Evolutionary conservation across 2,888 invertebrate species (phyloP).

Genomic region (Lasioglossum leucozonium): DNA sequence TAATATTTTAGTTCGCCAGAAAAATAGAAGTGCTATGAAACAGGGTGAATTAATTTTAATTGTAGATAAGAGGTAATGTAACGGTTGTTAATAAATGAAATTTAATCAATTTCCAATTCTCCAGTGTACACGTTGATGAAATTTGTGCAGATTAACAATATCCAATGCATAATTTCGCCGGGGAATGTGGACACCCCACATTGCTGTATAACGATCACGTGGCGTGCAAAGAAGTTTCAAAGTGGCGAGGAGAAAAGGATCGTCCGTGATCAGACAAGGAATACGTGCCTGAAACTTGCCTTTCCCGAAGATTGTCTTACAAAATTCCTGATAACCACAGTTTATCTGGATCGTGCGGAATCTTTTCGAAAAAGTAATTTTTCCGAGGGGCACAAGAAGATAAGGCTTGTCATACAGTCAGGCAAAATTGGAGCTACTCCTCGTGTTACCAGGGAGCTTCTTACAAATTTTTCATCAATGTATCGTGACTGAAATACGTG

Average conservation of each 20-base stretch:
- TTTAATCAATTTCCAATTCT: background rate
- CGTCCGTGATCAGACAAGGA: background rate
- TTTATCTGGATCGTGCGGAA: background rate
- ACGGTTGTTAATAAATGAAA: background rate
- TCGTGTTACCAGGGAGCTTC: background rate
- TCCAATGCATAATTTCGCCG: background rate
- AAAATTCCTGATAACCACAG: background rate
- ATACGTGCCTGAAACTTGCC: background rate
- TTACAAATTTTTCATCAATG: background rate
- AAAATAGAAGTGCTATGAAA: background rate
- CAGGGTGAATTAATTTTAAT: background rate
- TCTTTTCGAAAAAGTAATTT: background rate
- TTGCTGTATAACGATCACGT: background rate
- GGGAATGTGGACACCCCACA: no score
- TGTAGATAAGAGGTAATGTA: no score
- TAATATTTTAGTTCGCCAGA: background rate
- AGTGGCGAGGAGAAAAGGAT: background rate
- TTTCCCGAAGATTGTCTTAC: background rate
- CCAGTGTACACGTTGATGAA: background rate
- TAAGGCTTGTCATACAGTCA: background rate
- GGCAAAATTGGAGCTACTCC: background rate
- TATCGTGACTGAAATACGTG: background rate
- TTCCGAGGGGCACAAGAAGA: background rate
- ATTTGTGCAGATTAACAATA: background rate
- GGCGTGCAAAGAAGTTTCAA: background rate